Percentiles rank a stretch among this genome's conserved stretches.
phyloP scores from a whole-genome alignment of 2,888 invertebrate species.

The Cylindroiulus punctatus region DNA sequence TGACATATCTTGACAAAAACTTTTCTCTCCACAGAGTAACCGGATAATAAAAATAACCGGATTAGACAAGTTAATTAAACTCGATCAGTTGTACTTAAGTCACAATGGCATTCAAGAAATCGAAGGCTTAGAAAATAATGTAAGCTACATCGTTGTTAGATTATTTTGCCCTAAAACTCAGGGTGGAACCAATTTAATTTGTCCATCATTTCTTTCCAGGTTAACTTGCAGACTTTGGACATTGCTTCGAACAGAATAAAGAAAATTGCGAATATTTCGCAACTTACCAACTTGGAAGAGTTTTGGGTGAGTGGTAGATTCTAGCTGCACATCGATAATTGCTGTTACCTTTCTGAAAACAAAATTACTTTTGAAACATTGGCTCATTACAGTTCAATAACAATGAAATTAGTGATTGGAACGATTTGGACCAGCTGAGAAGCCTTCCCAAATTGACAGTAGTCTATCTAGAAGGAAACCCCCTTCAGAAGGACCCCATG shows the following conservation, averaged over 20 bases:
- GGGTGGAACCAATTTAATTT: no score
- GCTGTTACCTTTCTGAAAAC: neutral
- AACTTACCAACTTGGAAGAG: slow-evolving; percentile 84
- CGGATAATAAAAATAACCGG: slow-evolving; percentile 88
- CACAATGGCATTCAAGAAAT: slow-evolving; percentile 87
- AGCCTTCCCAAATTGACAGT: slow-evolving; percentile 71
- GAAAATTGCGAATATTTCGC: slow-evolving; percentile 79
- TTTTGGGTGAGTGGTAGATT: slow-evolving; percentile 81
- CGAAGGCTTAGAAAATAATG: slow-evolving; percentile 79
- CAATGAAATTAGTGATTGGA: slow-evolving; percentile 87
- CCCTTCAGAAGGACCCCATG: slow-evolving; percentile 80
- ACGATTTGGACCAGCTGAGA: slow-evolving; percentile 78
- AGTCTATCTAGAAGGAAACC: slow-evolving; percentile 94
- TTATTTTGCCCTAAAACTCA: slow-evolving; percentile 52
- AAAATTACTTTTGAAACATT: neutral
- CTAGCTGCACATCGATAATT: neutral
- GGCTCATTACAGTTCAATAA: slow-evolving; percentile 80
- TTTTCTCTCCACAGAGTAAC: slow-evolving; percentile 74
- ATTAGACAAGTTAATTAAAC: slow-evolving; percentile 75
- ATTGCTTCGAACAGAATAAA: slow-evolving; percentile 87
- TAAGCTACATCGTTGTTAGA: slow-evolving; percentile 54
- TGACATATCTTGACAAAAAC: neutral
- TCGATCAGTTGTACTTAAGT: slow-evolving; percentile 91
- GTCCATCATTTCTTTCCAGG: slow-evolving; percentile 63
- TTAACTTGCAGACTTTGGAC: slow-evolving; percentile 82